Percentiles rank a stretch among this genome's conserved stretches.
These are phyloP conservation scores for Ctenoplectra terminalis DNA, from an alignment of 1,140 invertebrate genomes.

Conservation along the genomic window DNA sequence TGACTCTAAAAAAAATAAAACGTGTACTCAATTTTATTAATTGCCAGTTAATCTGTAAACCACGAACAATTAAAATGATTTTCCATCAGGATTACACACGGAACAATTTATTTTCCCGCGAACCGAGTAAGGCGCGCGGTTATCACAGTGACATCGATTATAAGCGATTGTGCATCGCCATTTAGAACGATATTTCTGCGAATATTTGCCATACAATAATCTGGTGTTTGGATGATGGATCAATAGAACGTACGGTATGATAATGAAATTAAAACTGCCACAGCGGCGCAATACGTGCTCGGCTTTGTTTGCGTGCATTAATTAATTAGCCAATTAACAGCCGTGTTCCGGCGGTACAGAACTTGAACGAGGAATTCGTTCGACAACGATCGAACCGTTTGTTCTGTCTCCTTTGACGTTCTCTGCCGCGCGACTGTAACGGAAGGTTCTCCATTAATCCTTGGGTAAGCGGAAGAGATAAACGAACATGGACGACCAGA, in stretches of 20 bases:
- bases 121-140: neutral
- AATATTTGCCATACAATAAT: neutral
- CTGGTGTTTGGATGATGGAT: neutral
- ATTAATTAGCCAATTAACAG: slow-evolving; percentile 29
- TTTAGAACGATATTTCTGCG: neutral
- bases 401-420: neutral
- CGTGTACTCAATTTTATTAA: too few relatives aligned
- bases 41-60: too few relatives aligned
- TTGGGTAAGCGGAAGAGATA: slow-evolving; percentile 27
- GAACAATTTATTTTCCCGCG: too few relatives aligned
- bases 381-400: slow-evolving; percentile 10
- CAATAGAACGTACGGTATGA: neutral
- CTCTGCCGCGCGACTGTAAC: neutral
- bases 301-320: slow-evolving; percentile 19
- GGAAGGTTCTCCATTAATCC: slow-evolving; percentile 39
- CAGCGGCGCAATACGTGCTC: neutral
- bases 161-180: neutral
- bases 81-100: too few relatives aligned
- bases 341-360: neutral
- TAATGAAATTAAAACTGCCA: slow-evolving; percentile 27
- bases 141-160: neutral
- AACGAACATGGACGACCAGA: slow-evolving; percentile 7
- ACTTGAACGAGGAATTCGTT: slow-evolving; percentile 7
- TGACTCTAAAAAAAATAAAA: too few relatives aligned
- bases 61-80: too few relatives aligned